A percentile compares a stretch with the other conserved stretches of the same genome.
These are phyloP conservation scores for Prionace glauca DNA, from an alignment of 2,797 vertebrate genomes.

Conservation along the genomic window DNA sequence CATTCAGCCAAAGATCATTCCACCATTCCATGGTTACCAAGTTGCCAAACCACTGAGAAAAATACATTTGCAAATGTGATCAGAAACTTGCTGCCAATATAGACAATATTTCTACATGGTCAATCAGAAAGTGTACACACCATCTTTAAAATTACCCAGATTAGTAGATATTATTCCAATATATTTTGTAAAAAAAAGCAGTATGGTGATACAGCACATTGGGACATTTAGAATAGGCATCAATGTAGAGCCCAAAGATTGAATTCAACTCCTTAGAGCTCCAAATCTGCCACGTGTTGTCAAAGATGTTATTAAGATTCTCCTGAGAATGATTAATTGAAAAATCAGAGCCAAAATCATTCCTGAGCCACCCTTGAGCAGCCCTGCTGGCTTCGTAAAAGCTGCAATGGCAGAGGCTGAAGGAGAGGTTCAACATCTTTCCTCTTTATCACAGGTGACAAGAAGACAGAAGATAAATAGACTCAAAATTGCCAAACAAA, in stretches of 20 bases:
- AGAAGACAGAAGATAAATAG: background rate
- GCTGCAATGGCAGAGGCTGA: background rate
- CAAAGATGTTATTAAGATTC: background rate
- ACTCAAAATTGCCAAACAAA: background rate
- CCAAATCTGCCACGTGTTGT: background rate
- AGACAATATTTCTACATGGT: background rate
- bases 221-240: background rate
- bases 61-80: background rate
- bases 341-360: background rate
- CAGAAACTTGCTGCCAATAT: background rate
- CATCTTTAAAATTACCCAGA: too few relatives aligned
- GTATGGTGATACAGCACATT: background rate
- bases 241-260: too few relatives aligned
- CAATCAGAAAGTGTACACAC: background rate
- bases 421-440: background rate
- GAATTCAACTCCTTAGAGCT: background rate
- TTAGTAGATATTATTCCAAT: background rate
- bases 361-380: background rate
- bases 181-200: background rate
- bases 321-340: background rate
- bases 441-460: background rate
- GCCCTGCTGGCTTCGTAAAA: background rate
- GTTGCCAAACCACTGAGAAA: constrained; percentile 84
- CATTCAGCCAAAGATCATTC: constrained; percentile 92
- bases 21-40: constrained; percentile 96